These are phyloP conservation scores for Saccopteryx leptura DNA, from an alignment of 2,113 vertebrate species.

Conservation along the genomic window DNA sequence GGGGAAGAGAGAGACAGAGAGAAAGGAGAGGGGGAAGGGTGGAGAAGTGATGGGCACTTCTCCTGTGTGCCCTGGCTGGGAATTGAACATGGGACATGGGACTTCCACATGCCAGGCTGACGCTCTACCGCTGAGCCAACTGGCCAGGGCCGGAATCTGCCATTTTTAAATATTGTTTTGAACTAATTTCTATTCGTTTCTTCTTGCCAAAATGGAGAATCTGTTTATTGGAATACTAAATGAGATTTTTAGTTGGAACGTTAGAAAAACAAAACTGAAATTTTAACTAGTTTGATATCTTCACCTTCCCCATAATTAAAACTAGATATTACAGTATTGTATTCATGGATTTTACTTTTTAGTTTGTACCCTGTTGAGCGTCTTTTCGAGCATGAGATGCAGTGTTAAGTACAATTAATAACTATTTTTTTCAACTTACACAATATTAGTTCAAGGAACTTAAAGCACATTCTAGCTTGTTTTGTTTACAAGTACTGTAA, in stretches of 20 bases:
- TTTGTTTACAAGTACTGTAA: slow-evolving; percentile 33
- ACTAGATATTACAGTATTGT: background rate
- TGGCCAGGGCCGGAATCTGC: too few species aligned
- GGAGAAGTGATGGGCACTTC: too few species aligned
- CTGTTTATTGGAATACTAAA: background rate
- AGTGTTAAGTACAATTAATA: background rate
- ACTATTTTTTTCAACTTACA: background rate
- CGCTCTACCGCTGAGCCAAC: too few species aligned
- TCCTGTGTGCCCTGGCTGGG: too few species aligned
- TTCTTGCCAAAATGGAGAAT: background rate
- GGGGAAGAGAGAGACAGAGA: too few species aligned
- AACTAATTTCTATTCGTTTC: background rate
- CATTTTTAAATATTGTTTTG: background rate
- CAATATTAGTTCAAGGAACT: background rate
- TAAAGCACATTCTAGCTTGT: background rate
- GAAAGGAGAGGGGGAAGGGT: too few species aligned
- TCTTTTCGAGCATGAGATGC: background rate
- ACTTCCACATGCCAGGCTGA: too few species aligned
- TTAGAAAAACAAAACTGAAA: background rate
- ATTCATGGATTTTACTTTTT: background rate
- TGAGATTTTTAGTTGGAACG: background rate
- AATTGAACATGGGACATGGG: too few species aligned
- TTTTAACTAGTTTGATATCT: background rate
- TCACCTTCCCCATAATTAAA: background rate
- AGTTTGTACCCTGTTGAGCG: background rate